Evolutionary conservation across 2,797 vertebrate genomes (phyloP), one percentile per base, ranked within the genome.

Genomic region (Acanthiza pusilla): DNA sequence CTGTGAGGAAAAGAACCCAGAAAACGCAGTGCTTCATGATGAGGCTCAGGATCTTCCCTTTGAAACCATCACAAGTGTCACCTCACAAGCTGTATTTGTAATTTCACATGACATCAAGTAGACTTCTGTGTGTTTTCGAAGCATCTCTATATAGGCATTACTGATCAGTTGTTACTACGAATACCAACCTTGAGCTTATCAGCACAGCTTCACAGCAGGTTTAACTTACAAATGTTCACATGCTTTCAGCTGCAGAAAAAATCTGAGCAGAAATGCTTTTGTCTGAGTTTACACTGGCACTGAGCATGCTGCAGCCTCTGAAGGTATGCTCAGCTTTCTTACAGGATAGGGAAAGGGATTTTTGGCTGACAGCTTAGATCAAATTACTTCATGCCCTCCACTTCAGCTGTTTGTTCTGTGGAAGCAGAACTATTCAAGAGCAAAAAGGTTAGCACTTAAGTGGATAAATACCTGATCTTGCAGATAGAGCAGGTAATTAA

Each of bases 401-500:
- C 82, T 82, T 82, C 19, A 82, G 74, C 83, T 88, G 26, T 86
- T 94, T 94, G 76, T 86, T 82, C 74, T 90, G 48, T 74, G 81
- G 48, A 81, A 86, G 79, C 70, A 87, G 74, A 89, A 86, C 43
- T 92, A 50, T 75, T 76, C 73, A 96, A 96, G 89, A 88, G 50
- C 94, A 82, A 68, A 91, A 87, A 91, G 91, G 80, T 93, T 91
- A 95, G 60, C 19, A 30, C 50, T 84, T 88, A 86, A 60, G 55
- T 93, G 72, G 55, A 75, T 89, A 82, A 88, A 83, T 80, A 93
- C 70, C 66, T 73, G 74, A 87, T 94, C 42, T 81, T 93, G 92
- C 93, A 86, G 63, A 91, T 85, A 48, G 62, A 91, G 79, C 85
- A 85, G 47, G 93, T 95, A 96, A 93, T 86, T 79, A 92, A 92